Conservation (phyloP, 2,888 invertebrate genomes). For the Pterobdella sp. region DNA sequence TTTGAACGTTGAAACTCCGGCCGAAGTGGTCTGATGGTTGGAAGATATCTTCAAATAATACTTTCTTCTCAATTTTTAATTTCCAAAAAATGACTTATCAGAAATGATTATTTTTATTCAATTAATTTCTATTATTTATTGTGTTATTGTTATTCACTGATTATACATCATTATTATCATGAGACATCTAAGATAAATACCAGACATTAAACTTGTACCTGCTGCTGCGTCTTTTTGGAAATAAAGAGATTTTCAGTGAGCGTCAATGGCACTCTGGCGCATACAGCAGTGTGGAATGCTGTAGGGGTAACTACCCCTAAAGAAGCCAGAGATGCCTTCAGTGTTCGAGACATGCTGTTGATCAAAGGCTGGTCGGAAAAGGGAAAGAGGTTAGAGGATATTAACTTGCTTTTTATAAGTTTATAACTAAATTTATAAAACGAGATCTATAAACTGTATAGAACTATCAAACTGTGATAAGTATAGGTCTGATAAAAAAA, state of each 20-base stretch:
- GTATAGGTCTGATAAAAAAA: neutral
- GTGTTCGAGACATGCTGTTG: constrained; percentile 86
- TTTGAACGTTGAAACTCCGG: constrained; percentile 39
- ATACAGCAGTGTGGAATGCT: constrained; percentile 93
- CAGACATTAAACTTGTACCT: neutral
- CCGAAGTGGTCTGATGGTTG: neutral
- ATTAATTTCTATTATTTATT: too few relatives aligned
- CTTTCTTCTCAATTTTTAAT: too few relatives aligned
- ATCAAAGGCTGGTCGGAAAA: constrained; percentile 70
- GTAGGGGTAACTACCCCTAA: constrained; percentile 94
- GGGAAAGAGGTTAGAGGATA: too few relatives aligned
- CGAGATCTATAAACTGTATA: neutral
- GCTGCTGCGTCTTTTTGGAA: constrained; percentile 31
- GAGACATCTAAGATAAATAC: neutral
- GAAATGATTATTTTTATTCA: too few relatives aligned
- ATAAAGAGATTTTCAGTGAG: constrained; percentile 33
- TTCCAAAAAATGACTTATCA: too few relatives aligned
- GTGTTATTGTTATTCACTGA: too few relatives aligned
- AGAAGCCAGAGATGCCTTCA: constrained; percentile 86
- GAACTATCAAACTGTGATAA: neutral
- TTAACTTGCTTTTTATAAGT: too few relatives aligned
- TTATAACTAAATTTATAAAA: neutral
- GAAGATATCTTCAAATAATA: neutral
- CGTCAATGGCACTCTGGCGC: constrained; percentile 73
- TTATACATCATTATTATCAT: too few relatives aligned